Evolutionary conservation across 2,888 invertebrate genomes (phyloP).

Genomic region (Teleogryllus oceanicus): DNA sequence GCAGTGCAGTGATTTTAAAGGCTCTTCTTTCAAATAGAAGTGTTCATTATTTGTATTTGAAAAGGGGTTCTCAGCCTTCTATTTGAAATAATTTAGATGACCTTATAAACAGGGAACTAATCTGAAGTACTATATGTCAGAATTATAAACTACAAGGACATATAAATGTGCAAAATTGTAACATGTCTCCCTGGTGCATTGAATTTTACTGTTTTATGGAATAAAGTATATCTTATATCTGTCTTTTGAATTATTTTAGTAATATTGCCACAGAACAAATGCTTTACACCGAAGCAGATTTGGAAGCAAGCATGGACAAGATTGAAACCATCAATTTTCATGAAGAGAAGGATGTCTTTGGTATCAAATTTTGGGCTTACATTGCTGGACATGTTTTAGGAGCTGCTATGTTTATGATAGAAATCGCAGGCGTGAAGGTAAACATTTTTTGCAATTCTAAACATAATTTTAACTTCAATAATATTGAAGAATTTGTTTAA

Average conservation of each 20-base stretch:
- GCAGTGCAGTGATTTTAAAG: too few species aligned
- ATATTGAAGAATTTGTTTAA: neutral
- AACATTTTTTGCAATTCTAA: slow-evolving; percentile 1
- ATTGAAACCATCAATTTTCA: slow-evolving; percentile 98
- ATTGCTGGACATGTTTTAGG: slow-evolving; percentile 98
- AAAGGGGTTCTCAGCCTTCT: too few species aligned
- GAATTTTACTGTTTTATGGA: too few species aligned
- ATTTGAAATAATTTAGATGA: too few species aligned
- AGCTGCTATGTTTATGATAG: slow-evolving; percentile 99
- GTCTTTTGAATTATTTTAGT: slow-evolving; percentile 50
- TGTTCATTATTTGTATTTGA: too few species aligned
- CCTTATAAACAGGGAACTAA: too few species aligned
- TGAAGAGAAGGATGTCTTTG: slow-evolving; percentile 95
- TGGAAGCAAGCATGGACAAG: slow-evolving; percentile 97
- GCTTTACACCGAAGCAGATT: slow-evolving; percentile 94
- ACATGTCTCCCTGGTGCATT: too few species aligned
- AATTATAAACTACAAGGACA: too few species aligned
- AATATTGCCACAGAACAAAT: slow-evolving; percentile 96
- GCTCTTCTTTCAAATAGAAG: too few species aligned
- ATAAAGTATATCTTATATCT: too few species aligned
- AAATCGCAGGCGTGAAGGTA: slow-evolving; percentile 95
- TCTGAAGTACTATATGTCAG: too few species aligned
- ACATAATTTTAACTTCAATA: neutral
- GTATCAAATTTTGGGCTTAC: slow-evolving; percentile 97
- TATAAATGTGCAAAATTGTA: too few species aligned